Conservation (phyloP, 2,113 vertebrate genomes). For the Todiramphus saurophagus region DNA sequence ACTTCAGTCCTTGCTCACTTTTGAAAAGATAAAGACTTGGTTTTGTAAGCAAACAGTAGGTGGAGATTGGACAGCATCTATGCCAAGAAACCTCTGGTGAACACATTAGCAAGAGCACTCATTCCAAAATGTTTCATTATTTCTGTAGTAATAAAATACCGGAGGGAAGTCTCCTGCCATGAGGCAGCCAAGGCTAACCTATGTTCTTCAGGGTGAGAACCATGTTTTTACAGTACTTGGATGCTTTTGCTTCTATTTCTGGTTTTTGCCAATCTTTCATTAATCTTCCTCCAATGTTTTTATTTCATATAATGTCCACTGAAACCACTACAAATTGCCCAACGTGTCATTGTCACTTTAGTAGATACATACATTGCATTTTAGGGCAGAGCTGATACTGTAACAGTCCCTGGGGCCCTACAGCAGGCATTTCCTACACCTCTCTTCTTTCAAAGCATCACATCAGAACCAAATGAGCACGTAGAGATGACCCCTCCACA, state of each 20-base stretch:
- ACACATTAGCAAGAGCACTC: not conserved
- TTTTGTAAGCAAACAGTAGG: not conserved
- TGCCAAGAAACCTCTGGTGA: not conserved
- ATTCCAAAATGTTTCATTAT: not conserved
- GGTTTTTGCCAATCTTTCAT: not conserved
- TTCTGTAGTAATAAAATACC: not conserved
- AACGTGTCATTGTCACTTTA: not conserved
- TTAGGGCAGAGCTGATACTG: not conserved
- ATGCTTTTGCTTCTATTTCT: not conserved
- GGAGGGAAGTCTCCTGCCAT: not conserved
- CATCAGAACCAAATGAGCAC: not conserved
- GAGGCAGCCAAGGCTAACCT: not conserved
- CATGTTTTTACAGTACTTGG: not conserved
- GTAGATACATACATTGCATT: not conserved
- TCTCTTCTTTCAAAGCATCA: not conserved
- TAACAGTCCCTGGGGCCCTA: not conserved
- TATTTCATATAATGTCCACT: not conserved
- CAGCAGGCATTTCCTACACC: not conserved
- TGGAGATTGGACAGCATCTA: not conserved
- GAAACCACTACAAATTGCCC: not conserved
- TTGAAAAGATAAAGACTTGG: not conserved
- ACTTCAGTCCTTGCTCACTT: not conserved
- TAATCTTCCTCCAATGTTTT: not conserved
- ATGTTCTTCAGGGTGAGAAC: not conserved
- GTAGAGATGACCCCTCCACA: not conserved